A percentile compares a stretch with the other conserved stretches of the same genome.
Evolutionary conservation across 1,140 invertebrate species (phyloP).

Genomic region (Chlorops oryzae): DNA sequence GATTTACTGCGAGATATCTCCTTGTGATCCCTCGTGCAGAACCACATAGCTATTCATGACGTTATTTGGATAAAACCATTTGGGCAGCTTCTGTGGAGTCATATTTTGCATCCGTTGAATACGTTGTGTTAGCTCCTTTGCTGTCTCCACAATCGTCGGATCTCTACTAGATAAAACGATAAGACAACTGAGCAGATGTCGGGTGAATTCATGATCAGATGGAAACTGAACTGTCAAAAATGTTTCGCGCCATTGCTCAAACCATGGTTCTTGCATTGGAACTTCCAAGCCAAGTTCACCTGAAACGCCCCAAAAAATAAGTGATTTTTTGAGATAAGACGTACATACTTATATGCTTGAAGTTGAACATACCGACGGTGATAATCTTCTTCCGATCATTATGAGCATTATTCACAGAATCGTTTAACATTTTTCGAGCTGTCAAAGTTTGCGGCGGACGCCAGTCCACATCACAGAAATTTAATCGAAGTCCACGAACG

Average conservation of each 20-base stretch:
- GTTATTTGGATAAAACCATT: conserved; percentile 81
- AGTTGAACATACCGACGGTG: conserved; percentile 45
- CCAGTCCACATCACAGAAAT: conserved; percentile 72
- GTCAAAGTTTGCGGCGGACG: conserved; percentile 74
- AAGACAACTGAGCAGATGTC: conserved; percentile 86
- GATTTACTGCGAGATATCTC: conserved; percentile 34
- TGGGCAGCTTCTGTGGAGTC: conserved; percentile 69
- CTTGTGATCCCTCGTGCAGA: conserved; percentile 66
- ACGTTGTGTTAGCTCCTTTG: conserved; percentile 69
- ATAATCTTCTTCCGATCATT: conserved; percentile 59
- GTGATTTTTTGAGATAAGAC: not conserved
- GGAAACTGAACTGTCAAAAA: conserved; percentile 85
- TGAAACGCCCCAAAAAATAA: conserved; percentile 22
- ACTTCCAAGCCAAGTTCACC: conserved; percentile 55
- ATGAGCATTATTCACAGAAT: conserved; percentile 69
- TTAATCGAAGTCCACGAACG: conserved; percentile 74
- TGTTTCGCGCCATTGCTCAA: conserved; percentile 88
- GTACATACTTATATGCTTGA: not conserved
- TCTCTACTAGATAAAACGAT: conserved; percentile 80
- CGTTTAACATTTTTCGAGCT: conserved; percentile 79
- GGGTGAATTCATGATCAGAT: conserved; percentile 92
- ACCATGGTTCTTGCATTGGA: conserved; percentile 83
- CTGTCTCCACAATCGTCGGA: conserved; percentile 70
- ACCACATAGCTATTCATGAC: conserved; percentile 86
- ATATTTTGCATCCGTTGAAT: conserved; percentile 72